Conservation (phyloP, 2,888 invertebrate species). For the Chironomus tentans region DNA sequence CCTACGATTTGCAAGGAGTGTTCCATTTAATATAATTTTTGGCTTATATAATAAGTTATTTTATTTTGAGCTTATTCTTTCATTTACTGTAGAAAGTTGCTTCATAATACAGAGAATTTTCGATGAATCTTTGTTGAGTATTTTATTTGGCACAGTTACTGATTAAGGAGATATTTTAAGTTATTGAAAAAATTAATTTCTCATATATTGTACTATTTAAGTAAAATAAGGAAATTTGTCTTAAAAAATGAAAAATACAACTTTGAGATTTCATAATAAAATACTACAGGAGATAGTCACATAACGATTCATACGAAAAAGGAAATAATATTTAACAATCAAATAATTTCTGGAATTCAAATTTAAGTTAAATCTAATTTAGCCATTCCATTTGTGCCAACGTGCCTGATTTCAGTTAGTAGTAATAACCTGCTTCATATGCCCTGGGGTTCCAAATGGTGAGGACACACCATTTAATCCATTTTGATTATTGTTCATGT, state of each 20-base stretch:
- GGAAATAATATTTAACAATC: constrained; percentile 6
- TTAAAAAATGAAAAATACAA: not conserved
- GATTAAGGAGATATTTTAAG: not conserved
- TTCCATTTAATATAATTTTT: not conserved
- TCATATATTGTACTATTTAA: not conserved
- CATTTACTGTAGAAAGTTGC: not conserved
- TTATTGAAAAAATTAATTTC: not conserved
- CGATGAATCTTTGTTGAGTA: not conserved
- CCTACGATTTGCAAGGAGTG: not conserved
- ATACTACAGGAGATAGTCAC: too few relatives aligned
- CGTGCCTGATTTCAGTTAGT: constrained; percentile 25
- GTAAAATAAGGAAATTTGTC: not conserved
- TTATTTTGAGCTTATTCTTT: not conserved
- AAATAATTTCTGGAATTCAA: not conserved
- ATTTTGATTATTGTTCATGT: constrained; percentile 19
- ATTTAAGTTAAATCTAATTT: not conserved
- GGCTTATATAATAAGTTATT: not conserved
- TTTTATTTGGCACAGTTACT: constrained; percentile 21
- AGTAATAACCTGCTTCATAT: constrained; percentile 35
- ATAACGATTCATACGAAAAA: not conserved
- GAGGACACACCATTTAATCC: constrained; percentile 35
- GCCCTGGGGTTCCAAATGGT: constrained; percentile 36
- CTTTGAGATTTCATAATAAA: too few relatives aligned
- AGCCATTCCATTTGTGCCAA: constrained; percentile 25
- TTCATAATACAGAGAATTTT: not conserved